Base-by-base conservation (phyloP, 2,888 invertebrate genomes). In the Uropetala carovei region DNA sequence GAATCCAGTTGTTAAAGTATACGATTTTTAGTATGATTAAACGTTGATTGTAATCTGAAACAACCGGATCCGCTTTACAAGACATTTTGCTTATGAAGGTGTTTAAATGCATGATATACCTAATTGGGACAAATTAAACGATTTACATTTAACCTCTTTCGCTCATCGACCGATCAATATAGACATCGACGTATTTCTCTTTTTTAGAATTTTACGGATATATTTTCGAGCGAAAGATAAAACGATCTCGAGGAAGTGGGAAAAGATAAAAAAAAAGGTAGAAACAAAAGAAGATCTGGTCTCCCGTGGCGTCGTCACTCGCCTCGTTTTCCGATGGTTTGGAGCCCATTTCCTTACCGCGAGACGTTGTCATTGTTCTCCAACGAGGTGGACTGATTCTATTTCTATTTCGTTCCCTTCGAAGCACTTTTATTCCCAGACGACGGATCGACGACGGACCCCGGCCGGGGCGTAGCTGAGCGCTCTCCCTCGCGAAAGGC, bases 251-350 rank as follows among this genome's bases (percentile, higher is more conserved):
- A 13, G 27, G 75, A 14, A 14, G 64, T 5, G 18, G 14, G 64
- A 64, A 7, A 75, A 75, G n/a, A 75, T 75, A 75, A 75, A 75
- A 75, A 27, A 75, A 43, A 27, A 27, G 22, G 75, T 13, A 22
- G 75, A 75, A 75, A 75, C 75, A 75, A 75, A 75, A 27, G 75
- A 27, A 75, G 22, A 18, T 75, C 75, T 14, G 75, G 43, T 43
- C 43, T 43, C 43, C 43, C 43, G 9, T 13, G 75, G 57, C 43
- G 18, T 43, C 43, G 83, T 57, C 83, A 83, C 83, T 83, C 18
- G 43, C 57, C 83, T 83, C 83, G 83, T 83, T 83, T 83, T 83
- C 83, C 83, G 83, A 57, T 83, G 83, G 57, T 83, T 83, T 56
- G 83, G 18, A 43, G 56, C 57, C 56, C 83, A 83, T 57, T 83